A percentile compares a stretch with the other conserved stretches of the same genome.
These are phyloP conservation scores for Gadopsis bispinosus DNA, from an alignment of 2,797 vertebrate genomes.

Conservation along the genomic window DNA sequence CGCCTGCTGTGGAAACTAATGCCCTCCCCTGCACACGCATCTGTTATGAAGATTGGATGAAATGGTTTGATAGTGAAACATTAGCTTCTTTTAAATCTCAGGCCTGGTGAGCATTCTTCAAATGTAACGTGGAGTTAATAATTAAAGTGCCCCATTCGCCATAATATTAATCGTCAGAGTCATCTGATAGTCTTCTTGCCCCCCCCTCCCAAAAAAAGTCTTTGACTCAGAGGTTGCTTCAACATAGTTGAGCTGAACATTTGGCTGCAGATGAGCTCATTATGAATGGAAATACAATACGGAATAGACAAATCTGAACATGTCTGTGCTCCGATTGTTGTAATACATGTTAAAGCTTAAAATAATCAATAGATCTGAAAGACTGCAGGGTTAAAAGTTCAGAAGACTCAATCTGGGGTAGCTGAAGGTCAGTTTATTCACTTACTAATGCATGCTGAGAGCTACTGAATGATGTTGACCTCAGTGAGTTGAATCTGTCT, in stretches of 20 bases:
- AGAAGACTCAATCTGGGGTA: constrained; percentile 13
- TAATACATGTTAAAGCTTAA: constrained; percentile 12
- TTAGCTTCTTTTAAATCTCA: constrained; percentile 85
- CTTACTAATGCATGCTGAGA: constrained; percentile 14
- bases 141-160: constrained; percentile 80
- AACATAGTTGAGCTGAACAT: constrained; percentile 62
- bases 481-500: constrained; percentile 15
- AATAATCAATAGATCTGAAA: constrained; percentile 39
- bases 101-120: constrained; percentile 84
- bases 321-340: not conserved
- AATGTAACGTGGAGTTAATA: constrained; percentile 84
- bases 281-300: constrained; percentile 40
- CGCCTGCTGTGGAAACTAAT: constrained; percentile 73
- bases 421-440: constrained; percentile 37
- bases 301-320: constrained; percentile 26
- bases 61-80: constrained; percentile 86
- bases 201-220: constrained; percentile 29
- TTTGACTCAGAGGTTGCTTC: constrained; percentile 59
- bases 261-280: constrained; percentile 56
- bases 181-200: constrained; percentile 66
- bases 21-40: constrained; percentile 67
- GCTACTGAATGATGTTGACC: constrained; percentile 19
- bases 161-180: constrained; percentile 74
- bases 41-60: constrained; percentile 78
- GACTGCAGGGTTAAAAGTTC: constrained; percentile 28